Base-by-base conservation (phyloP, 2,888 invertebrate species). In the Cheilosia variabilis region DNA sequence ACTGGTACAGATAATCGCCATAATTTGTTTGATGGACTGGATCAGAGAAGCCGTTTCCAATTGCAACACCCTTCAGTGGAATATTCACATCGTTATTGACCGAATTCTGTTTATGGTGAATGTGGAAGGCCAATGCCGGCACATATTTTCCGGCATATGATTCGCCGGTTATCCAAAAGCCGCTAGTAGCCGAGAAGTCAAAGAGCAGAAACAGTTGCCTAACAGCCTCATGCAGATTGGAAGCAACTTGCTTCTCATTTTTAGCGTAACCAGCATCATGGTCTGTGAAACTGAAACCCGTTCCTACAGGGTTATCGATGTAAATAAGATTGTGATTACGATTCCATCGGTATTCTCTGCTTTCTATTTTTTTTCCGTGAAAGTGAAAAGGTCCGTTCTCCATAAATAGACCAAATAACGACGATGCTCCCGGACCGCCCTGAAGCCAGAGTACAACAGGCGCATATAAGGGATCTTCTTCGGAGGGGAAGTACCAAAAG, bases 301-400 rank as follows among this genome's bases (percentile, higher is more conserved):
- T 96, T 2, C 98, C 97, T 0, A 97, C 98, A 0, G 98, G 98
- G 91, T 97, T 98, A 91, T 98, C 98, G 75, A 98, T 96, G 91
- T 97, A 98, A 71, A 98, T 94, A 52, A 98, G 96, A 87, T 92
- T 90, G 52, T 97, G 96, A 10, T 94, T 95, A 47, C 94, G 92
- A 72, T 95, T 95, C 98, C 98, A 98, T 10, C 96, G 94, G 88
- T 95, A 96, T 88, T 96, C 94, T 50, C 97, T 94, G 87, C 94
- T 91, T 91, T 90, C 93, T 81, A 93, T 86, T 55, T 90, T 90
- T 24, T 91, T 92, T 7, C 91, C 89, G 62, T 93, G 93, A 0
- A 96, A 93, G 62, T 91, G 89, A 88, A 95, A 94, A 0, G 98
- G 98, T 0, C 98, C 96, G 90, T 97, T 96, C 92, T 98, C 98